Base-by-base conservation (phyloP, 2,113 vertebrate species). In the Bujurquina vittata region DNA sequence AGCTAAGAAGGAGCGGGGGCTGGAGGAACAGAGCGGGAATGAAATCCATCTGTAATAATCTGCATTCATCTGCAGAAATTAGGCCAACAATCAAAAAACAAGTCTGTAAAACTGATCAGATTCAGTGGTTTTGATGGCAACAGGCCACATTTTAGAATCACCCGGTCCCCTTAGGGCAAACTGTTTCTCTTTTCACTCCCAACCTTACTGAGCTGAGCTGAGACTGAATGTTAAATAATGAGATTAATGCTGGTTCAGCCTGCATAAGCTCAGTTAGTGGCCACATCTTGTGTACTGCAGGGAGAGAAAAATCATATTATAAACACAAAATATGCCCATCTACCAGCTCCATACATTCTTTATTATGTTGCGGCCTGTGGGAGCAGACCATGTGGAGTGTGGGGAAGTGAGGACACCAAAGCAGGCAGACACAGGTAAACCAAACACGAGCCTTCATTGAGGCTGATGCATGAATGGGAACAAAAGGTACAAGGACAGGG, bases 1-100 rank as follows among this genome's bases (percentile, higher is more conserved):
- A 65, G 43, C 20, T 10, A 62, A 59, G 58, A 35, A 14, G 15
- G 20, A 26, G 31, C 2, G 11, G 23, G 17, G 69, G 60, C 22
- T n/a, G 80, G n/a, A 40, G 33, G 65, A 69, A 60, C 3, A 37
- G 22, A 37, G 37, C 11, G 62, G 2, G 54, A 78, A 57, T 57
- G 10, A 80, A 79, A 87, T 82, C 81, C 88, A 88, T 81, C 83
- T 89, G 81, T 72, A 63, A 75, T 81, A 60, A 77, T 78, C 20
- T 35, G 73, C 63, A 72, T 74, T 81, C 60, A 74, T 43, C n/a
- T 26, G 67, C 26, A 52, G 18, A 82, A 80, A 80, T 72, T 3
- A 46, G 56, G 22, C 46, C 58, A 52, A 33, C 67, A 14, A 72
- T 72, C 6, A 67, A 31, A 40, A 59, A 69, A 63, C 10, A 77